phyloP scores from a whole-genome alignment of 2,888 invertebrate genomes.

The Oscheius sp. region DNA sequence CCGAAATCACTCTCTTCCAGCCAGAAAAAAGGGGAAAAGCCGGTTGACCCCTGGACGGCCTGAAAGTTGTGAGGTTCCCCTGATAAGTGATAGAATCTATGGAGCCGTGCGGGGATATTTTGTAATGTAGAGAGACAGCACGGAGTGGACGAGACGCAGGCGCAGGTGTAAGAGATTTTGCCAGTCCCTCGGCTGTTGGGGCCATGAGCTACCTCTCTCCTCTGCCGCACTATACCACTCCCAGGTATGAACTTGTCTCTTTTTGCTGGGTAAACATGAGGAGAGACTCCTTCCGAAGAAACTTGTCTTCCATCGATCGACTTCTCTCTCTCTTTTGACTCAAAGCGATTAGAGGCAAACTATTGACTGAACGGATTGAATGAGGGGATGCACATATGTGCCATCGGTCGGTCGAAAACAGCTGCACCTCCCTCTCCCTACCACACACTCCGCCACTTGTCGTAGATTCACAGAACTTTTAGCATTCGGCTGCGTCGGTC shows the following conservation, averaged over 20 bases:
- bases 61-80: too few relatives aligned
- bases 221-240: slow-evolving; percentile 62
- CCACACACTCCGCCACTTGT: slow-evolving; percentile 18
- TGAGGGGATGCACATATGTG: not conserved
- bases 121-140: slow-evolving; percentile 26
- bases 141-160: slow-evolving; percentile 13
- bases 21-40: too few relatives aligned
- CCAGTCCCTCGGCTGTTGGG: slow-evolving; percentile 22
- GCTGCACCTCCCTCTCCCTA: not conserved
- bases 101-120: slow-evolving; percentile 5
- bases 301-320: not conserved
- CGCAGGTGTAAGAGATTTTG: not conserved
- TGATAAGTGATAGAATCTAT: not conserved
- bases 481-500: slow-evolving; percentile 41
- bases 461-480: slow-evolving; percentile 8
- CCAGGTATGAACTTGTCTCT: slow-evolving; percentile 37
- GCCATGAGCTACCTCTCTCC: slow-evolving; percentile 63
- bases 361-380: not conserved
- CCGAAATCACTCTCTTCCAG: too few relatives aligned
- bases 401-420: slow-evolving; percentile 6
- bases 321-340: not conserved
- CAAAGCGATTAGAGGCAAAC: too few relatives aligned
- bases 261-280: not conserved
- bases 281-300: not conserved
- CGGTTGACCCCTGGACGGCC: too few relatives aligned